A percentile compares a stretch with the other conserved stretches of the same genome.
phyloP scores from a whole-genome alignment of 2,888 invertebrate genomes.

The Oscheius sp. region DNA sequence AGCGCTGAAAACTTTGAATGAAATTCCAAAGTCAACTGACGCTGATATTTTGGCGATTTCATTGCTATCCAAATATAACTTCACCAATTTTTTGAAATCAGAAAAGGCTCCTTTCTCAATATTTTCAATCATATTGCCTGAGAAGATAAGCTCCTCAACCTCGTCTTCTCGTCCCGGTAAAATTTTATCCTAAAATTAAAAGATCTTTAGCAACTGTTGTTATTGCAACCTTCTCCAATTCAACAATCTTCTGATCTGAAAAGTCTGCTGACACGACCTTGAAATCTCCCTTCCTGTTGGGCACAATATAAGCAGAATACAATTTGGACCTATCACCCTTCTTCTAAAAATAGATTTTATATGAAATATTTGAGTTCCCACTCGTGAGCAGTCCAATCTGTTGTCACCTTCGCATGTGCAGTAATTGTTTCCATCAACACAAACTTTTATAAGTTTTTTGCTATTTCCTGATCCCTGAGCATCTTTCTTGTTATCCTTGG shows the following conservation, averaged over 20 bases:
- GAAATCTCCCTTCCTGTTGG: constrained; percentile 30
- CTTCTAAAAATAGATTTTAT: not conserved
- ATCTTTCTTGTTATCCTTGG: too few species aligned
- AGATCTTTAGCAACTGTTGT: too few species aligned
- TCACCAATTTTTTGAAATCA: constrained; percentile 34
- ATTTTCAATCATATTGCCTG: constrained; percentile 35
- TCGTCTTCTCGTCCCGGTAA: constrained; percentile 36
- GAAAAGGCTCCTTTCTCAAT: constrained; percentile 40
- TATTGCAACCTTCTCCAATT: constrained; percentile 28
- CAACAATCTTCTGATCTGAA: constrained; percentile 37
- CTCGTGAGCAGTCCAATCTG: too few species aligned
- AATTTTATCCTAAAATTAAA: constrained; percentile 44
- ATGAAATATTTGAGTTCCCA: too few species aligned
- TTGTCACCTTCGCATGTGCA: too few species aligned
- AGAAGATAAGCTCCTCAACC: constrained; percentile 32
- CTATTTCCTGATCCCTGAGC: too few species aligned
- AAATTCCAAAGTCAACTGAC: constrained; percentile 20
- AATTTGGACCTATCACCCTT: not conserved
- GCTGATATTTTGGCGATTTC: constrained; percentile 33
- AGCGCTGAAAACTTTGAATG: constrained; percentile 26
- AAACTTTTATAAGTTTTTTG: too few species aligned
- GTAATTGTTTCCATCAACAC: too few species aligned
- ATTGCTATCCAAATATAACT: constrained; percentile 40
- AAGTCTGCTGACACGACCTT: constrained; percentile 28
- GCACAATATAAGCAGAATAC: not conserved